These are phyloP conservation scores for Nymphalis polychloros DNA, from an alignment of 2,888 invertebrate species.

Conservation along the genomic window DNA sequence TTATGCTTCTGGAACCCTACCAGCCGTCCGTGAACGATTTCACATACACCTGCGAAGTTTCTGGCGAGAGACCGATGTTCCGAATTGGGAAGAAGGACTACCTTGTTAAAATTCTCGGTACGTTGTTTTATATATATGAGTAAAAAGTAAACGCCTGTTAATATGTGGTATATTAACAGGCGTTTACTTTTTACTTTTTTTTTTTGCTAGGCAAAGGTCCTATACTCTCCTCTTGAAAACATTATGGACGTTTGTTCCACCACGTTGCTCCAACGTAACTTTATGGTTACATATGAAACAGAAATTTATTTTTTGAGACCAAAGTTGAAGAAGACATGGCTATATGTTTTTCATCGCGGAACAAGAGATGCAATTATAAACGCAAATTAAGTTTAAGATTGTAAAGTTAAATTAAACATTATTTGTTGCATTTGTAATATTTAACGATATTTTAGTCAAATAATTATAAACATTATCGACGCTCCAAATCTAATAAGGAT, in stretches of 20 bases:
- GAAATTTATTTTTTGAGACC: too few species aligned
- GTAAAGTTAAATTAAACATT: too few species aligned
- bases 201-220: too few species aligned
- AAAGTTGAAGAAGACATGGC: too few species aligned
- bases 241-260: not conserved
- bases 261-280: too few species aligned
- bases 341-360: too few species aligned
- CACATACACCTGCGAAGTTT: slow-evolving; percentile 62
- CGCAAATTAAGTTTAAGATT: too few species aligned
- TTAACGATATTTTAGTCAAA: not conserved
- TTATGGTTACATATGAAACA: too few species aligned
- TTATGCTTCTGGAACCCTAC: slow-evolving; percentile 51
- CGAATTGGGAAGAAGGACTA: slow-evolving; percentile 50
- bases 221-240: not conserved
- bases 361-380: too few species aligned
- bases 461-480: not conserved
- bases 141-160: not conserved
- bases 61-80: slow-evolving; percentile 68
- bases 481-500: not conserved
- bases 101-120: slow-evolving; percentile 57
- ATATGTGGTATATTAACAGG: too few species aligned
- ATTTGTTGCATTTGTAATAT: not conserved
- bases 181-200: too few species aligned
- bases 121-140: not conserved
- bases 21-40: slow-evolving; percentile 50